phyloP scores from a whole-genome alignment of 2,797 vertebrate species.

The Chiloscyllium punctatum region DNA sequence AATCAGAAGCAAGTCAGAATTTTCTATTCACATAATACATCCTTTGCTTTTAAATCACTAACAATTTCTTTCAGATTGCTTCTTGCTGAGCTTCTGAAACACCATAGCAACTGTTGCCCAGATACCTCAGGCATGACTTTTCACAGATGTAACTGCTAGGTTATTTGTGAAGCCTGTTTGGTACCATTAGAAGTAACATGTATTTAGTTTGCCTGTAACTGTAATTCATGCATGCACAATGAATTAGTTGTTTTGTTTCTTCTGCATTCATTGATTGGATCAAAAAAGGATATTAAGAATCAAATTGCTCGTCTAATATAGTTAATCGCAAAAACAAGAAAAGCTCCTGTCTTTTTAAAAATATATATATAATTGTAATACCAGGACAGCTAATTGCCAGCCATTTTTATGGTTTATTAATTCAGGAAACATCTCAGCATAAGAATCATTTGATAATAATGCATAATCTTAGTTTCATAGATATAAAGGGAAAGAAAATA shows the following conservation, averaged over 20 bases:
- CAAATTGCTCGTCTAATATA: background rate
- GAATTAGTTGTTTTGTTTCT: background rate
- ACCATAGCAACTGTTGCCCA: constrained; percentile 27
- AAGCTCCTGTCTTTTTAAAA: background rate
- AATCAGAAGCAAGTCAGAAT: background rate
- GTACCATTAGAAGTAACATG: background rate
- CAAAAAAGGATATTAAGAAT: background rate
- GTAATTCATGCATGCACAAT: background rate
- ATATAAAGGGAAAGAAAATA: background rate
- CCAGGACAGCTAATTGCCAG: background rate
- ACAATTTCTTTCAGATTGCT: constrained; percentile 6
- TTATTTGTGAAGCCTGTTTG: background rate
- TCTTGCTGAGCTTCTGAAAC: background rate
- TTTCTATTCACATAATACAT: background rate
- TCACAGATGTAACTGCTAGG: background rate
- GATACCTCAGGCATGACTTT: constrained; percentile 3
- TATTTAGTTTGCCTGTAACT: background rate
- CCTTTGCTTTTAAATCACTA: background rate
- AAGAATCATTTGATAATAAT: background rate
- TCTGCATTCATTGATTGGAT: background rate
- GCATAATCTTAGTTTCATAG: background rate
- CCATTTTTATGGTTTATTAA: background rate
- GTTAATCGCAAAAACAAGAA: background rate
- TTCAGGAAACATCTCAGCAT: background rate
- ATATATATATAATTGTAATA: background rate